Conservation (phyloP, 2,888 invertebrate genomes). For the Cantharis rufa region DNA sequence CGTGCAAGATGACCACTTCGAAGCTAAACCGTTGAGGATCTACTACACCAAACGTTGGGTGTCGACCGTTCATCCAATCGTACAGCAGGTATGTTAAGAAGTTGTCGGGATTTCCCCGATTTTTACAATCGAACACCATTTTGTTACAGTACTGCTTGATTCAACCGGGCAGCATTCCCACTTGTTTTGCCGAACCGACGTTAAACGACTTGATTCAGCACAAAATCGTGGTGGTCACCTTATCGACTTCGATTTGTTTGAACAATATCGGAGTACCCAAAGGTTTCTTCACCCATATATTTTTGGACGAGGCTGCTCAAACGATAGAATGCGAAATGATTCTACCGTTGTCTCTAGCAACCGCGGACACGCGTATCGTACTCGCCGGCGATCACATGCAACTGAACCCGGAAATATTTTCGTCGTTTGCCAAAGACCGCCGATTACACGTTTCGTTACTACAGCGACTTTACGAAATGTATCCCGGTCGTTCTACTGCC, state of each 20-base stretch:
- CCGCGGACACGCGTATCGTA: conserved; percentile 72
- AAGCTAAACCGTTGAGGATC: conserved; percentile 73
- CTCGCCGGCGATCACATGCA: conserved; percentile 87
- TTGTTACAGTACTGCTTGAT: conserved; percentile 71
- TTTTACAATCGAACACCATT: conserved; percentile 7
- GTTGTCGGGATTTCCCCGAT: neutral
- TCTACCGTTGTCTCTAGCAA: conserved; percentile 76
- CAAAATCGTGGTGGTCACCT: conserved; percentile 76
- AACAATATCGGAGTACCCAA: conserved; percentile 69
- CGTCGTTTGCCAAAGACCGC: conserved; percentile 71
- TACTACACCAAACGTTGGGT: conserved; percentile 81
- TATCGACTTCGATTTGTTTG: conserved; percentile 77
- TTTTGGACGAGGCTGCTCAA: conserved; percentile 86
- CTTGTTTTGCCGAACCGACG: conserved; percentile 70
- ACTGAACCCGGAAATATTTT: conserved; percentile 80
- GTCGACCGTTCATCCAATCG: conserved; percentile 73
- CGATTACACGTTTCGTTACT: conserved; percentile 74
- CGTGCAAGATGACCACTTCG: conserved; percentile 68
- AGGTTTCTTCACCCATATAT: conserved; percentile 78
- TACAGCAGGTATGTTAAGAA: conserved; percentile 61
- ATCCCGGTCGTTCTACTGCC: conserved; percentile 74
- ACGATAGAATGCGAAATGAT: conserved; percentile 85
- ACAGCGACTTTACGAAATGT: conserved; percentile 77
- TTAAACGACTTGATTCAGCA: conserved; percentile 72
- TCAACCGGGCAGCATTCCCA: conserved; percentile 53